Conservation (phyloP, 2,113 vertebrate species). For the Rutilus rutilus region DNA sequence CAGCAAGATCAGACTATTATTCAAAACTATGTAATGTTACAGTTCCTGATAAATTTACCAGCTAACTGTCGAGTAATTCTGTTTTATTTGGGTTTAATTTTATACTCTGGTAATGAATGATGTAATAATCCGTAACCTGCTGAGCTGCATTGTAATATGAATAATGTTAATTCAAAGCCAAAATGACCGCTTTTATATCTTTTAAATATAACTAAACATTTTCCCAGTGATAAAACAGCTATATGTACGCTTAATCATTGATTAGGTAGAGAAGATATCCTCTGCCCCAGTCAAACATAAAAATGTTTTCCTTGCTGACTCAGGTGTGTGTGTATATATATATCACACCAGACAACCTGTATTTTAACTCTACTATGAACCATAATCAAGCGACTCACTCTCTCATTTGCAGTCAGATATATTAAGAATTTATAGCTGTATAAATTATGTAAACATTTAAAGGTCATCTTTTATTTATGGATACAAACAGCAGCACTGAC, state of each 20-base stretch:
- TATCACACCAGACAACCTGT: slow-evolving; percentile 4
- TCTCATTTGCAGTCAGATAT: slow-evolving; percentile 56
- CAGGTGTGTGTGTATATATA: slow-evolving; percentile 18
- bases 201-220: slow-evolving; percentile 7
- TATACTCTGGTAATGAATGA: background rate
- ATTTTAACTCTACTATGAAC: slow-evolving; percentile 55
- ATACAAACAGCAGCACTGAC: slow-evolving; percentile 62
- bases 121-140: background rate
- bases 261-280: slow-evolving; percentile 1
- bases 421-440: slow-evolving; percentile 64
- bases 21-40: background rate
- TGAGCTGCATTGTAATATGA: background rate
- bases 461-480: slow-evolving; percentile 66
- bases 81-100: background rate
- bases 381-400: slow-evolving; percentile 54
- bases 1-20: background rate
- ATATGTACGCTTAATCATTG: background rate
- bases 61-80: background rate
- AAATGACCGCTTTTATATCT: background rate
- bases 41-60: background rate
- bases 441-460: slow-evolving; percentile 67
- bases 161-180: background rate
- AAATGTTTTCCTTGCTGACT: slow-evolving; percentile 43
- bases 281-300: background rate
- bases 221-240: background rate